phyloP scores from a whole-genome alignment of 2,797 vertebrate genomes.

The Jordanella pulchra region DNA sequence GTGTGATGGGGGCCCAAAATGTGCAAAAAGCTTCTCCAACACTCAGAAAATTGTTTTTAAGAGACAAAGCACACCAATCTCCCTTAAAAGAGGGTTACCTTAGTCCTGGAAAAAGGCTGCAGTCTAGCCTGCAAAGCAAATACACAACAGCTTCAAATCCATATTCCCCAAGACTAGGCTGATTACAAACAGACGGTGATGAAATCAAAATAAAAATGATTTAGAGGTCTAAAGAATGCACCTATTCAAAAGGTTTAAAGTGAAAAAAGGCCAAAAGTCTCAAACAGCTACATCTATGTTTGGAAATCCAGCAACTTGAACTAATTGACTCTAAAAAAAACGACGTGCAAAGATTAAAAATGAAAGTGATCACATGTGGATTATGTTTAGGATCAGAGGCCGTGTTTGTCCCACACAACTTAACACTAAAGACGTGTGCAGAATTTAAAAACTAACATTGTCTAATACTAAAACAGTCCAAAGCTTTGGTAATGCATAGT shows the following conservation, averaged over 20 bases:
- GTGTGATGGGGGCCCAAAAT: conserved; percentile 29
- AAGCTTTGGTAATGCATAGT: conserved; percentile 85
- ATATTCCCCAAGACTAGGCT: conserved; percentile 3
- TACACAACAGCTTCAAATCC: conserved; percentile 22
- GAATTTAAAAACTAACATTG: conserved; percentile 40
- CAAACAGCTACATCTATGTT: conserved; percentile 33
- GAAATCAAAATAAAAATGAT: conserved; percentile 41
- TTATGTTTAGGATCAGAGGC: conserved; percentile 4
- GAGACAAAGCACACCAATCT: background rate
- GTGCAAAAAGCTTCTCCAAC: conserved; percentile 20
- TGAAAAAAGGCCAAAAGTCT: conserved; percentile 57
- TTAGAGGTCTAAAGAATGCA: conserved; percentile 19
- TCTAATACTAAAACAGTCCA: conserved; percentile 65
- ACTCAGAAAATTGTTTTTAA: background rate
- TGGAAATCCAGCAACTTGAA: conserved; percentile 49
- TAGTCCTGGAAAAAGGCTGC: conserved; percentile 7
- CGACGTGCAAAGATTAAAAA: conserved; percentile 12
- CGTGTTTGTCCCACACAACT: conserved; percentile 20
- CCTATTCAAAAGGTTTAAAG: conserved; percentile 28
- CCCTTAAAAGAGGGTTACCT: background rate
- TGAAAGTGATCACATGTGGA: conserved; percentile 17
- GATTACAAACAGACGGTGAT: conserved; percentile 25
- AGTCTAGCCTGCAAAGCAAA: conserved; percentile 4
- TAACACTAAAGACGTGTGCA: conserved; percentile 13
- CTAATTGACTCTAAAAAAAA: conserved; percentile 7